Conservation (phyloP, 1,140 invertebrate species). For the Dendrolimus punctatus region DNA sequence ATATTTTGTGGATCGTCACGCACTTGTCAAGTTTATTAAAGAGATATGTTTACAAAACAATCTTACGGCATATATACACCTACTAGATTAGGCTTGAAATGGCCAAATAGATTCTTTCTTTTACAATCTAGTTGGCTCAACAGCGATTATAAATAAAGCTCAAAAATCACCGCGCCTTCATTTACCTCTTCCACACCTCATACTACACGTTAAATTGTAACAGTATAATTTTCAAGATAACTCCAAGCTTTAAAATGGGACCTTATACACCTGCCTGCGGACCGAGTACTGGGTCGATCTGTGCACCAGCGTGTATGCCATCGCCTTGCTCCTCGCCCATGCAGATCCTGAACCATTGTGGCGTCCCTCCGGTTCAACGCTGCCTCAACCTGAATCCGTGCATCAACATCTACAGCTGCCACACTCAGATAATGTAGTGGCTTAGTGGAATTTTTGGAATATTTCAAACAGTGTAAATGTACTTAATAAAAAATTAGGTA, state of each 20-base stretch:
- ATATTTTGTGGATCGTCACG: no score
- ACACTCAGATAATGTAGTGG: constrained; percentile 49
- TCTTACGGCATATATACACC: neutral
- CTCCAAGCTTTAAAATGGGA: constrained; percentile 28
- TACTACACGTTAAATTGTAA: constrained; percentile 9
- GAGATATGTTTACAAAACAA: no score
- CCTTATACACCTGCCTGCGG: constrained; percentile 14
- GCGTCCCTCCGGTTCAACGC: constrained; percentile 27
- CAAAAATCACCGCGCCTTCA: neutral
- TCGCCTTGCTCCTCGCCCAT: constrained; percentile 17
- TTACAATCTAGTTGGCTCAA: constrained; percentile 10
- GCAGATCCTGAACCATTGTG: constrained; percentile 26
- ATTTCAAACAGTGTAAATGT: constrained; percentile 3
- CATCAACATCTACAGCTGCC: constrained; percentile 60
- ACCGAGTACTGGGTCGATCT: neutral
- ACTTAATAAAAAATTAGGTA: neutral
- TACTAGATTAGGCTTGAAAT: constrained; percentile 12
- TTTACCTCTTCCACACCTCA: constrained; percentile 5
- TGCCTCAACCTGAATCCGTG: constrained; percentile 42
- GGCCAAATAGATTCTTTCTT: constrained; percentile 1
- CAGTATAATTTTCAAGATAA: constrained; percentile 12
- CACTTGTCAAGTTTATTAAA: no score
- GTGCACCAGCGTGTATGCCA: constrained; percentile 15
- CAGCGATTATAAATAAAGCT: constrained; percentile 17
- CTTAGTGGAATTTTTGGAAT: constrained; percentile 1